Conservation (phyloP, 92 coral and sea anemone genomes). For the Phenganax marumi region DNA sequence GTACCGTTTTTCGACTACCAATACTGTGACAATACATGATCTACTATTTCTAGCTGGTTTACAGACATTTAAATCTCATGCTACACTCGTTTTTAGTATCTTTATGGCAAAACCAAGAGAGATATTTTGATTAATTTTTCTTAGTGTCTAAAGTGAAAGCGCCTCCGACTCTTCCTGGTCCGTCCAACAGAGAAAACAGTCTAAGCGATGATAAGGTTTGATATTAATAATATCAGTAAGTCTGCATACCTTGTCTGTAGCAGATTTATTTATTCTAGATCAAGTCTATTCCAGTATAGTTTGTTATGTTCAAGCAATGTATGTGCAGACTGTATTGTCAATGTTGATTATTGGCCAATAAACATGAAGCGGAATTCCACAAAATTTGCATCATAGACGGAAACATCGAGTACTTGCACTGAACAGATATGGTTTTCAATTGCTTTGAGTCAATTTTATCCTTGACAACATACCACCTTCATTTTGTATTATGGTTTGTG, state of each 20-base stretch:
- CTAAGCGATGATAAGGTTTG: conserved; percentile 16
- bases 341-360: background rate
- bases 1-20: background rate
- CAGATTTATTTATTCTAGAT: background rate
- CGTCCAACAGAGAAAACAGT: conserved; percentile 8
- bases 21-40: background rate
- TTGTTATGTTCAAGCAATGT: background rate
- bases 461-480: too few relatives aligned
- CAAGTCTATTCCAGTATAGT: background rate
- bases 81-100: background rate
- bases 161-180: conserved; percentile 69
- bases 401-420: background rate
- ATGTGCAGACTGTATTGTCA: background rate
- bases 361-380: conserved; percentile 1
- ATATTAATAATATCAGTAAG: background rate
- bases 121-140: conserved; percentile 40
- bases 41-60: background rate
- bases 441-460: too few relatives aligned
- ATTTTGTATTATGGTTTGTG: too few relatives aligned
- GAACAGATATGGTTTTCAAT: too few relatives aligned
- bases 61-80: background rate
- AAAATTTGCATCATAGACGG: background rate
- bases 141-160: conserved; percentile 88
- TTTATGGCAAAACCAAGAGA: background rate
- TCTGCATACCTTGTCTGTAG: background rate